Evolutionary conservation across 2,113 vertebrate species (phyloP).

Genomic region (Microtus montanus): DNA sequence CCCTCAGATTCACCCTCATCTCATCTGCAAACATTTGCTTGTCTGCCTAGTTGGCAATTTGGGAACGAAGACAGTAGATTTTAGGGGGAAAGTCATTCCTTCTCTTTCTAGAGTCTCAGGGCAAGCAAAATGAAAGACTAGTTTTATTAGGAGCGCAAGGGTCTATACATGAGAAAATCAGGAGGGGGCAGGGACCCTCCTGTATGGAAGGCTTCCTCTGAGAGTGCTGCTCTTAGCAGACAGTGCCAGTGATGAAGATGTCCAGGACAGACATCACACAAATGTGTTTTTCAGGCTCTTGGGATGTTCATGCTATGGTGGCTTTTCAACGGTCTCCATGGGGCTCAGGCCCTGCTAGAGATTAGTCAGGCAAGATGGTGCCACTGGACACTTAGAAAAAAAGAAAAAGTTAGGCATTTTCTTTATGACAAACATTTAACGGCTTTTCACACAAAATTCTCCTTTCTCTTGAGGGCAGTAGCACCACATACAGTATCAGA

Average conservation of each 20-base stretch:
- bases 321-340: background rate
- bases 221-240: background rate
- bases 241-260: background rate
- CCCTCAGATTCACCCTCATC: background rate
- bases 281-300: background rate
- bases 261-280: background rate
- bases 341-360: background rate
- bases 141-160: constrained; percentile 10
- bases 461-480: background rate
- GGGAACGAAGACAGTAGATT: background rate
- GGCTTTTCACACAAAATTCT: background rate
- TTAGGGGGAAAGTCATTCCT: background rate
- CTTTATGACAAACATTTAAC: background rate
- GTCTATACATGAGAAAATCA: background rate
- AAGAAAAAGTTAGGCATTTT: background rate
- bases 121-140: background rate
- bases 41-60: background rate
- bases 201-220: background rate
- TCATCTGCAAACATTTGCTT: background rate
- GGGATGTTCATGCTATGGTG: no score
- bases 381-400: background rate
- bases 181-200: background rate
- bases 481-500: background rate
- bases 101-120: background rate
- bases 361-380: background rate